A percentile compares a stretch with the other conserved stretches of the same genome.
These are phyloP conservation scores for Paramisgurnus dabryanus DNA, from an alignment of 2,113 vertebrate species.

Conservation along the genomic window DNA sequence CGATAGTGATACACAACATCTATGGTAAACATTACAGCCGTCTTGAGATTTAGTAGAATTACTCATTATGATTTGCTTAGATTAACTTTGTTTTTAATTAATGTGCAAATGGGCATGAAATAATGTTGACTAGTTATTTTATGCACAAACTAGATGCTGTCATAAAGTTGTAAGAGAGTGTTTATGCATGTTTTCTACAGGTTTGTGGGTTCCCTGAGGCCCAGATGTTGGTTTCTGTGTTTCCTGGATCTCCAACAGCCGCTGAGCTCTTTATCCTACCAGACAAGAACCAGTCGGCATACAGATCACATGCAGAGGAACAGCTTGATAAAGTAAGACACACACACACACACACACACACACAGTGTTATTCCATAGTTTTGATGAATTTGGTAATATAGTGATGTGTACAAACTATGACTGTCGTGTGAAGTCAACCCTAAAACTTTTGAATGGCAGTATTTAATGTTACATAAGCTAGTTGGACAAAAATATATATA, in stretches of 20 bases:
- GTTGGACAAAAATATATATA: no score
- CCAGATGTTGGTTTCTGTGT: slow-evolving; percentile 87
- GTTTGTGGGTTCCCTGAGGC: slow-evolving; percentile 86
- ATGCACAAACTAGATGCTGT: background rate
- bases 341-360: background rate
- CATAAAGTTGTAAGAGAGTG: background rate
- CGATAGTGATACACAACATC: slow-evolving; percentile 8
- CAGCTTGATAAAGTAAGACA: slow-evolving; percentile 82
- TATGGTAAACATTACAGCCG: slow-evolving; percentile 6
- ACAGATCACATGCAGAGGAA: slow-evolving; percentile 64
- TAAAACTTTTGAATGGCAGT: no score
- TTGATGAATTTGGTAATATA: no score
- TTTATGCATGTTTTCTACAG: slow-evolving; percentile 63
- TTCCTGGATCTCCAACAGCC: slow-evolving; percentile 88
- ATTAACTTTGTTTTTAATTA: slow-evolving; percentile 15
- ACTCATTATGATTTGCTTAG: slow-evolving; percentile 11
- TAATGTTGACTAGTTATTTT: slow-evolving; percentile 21
- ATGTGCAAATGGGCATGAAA: slow-evolving; percentile 14
- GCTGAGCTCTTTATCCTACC: slow-evolving; percentile 94
- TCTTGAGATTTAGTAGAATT: slow-evolving; percentile 1
- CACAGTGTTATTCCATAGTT: no score
- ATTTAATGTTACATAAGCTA: no score
- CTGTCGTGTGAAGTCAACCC: no score
- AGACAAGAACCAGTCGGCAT: slow-evolving; percentile 71
- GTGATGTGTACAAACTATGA: no score